phyloP scores from a whole-genome alignment of 2,888 invertebrate species.

The Beris morrisii region DNA sequence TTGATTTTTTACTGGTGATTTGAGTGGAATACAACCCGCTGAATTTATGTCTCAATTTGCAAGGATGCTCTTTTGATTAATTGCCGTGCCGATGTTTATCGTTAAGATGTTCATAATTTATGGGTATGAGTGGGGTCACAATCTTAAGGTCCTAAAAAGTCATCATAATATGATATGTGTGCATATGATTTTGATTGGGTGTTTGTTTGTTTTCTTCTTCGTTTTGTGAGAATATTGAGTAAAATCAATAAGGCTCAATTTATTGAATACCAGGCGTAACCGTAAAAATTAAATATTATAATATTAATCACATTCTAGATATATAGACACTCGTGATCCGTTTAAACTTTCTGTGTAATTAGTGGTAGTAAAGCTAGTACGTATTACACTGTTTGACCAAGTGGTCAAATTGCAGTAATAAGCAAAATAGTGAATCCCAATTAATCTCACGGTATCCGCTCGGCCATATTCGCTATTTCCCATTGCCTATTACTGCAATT shows the following conservation, averaged over 20 bases:
- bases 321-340: not conserved
- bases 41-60: constrained; percentile 56
- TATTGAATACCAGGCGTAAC: not conserved
- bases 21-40: constrained; percentile 37
- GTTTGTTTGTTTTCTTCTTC: not conserved
- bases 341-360: too few relatives aligned
- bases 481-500: too few relatives aligned
- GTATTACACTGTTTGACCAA: too few relatives aligned
- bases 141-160: constrained; percentile 6
- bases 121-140: constrained; percentile 11
- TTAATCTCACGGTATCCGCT: too few relatives aligned
- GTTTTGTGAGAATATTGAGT: not conserved
- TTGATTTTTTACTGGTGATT: not conserved
- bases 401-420: too few relatives aligned
- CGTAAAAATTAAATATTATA: not conserved
- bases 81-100: constrained; percentile 42
- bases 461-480: too few relatives aligned
- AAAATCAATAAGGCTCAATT: too few relatives aligned
- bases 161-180: not conserved
- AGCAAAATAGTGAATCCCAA: too few relatives aligned
- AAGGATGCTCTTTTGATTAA: constrained; percentile 43
- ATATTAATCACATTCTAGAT: not conserved
- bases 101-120: constrained; percentile 36
- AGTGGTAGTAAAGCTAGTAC: too few relatives aligned
- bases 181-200: constrained; percentile 13